Base-by-base conservation (phyloP, 2,888 invertebrate species). In the Dryobota labecula region DNA sequence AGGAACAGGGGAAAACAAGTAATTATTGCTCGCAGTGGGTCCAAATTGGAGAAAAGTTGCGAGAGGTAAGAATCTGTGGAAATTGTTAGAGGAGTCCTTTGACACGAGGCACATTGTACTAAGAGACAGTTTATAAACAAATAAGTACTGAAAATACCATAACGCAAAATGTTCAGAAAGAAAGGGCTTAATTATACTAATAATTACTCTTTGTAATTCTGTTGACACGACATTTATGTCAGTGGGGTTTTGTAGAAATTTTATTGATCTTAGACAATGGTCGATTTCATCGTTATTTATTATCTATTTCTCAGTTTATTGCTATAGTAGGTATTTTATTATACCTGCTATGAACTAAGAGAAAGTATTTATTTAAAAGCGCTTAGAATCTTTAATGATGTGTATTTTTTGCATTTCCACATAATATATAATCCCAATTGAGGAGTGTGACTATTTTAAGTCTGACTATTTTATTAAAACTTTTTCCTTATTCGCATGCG, bases 311-410 rank as follows among this genome's bases (percentile, higher is more conserved):
- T 3, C 36, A 20, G 71, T 57, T 70, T 64, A 71, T 67, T 68
- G 56, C 38, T 61, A 13, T 20, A 43, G n/a, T 36, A 8, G 8
- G 13, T 36, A 53, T 73, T 72, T 73, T 79, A 62, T 33, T 43
- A n/a, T n/a, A 65, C 57, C n/a, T 11, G 57, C 30, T n/a, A n/a
- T 56, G 20, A 61, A 67, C 30, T 8, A 27, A 64, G 82, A 76
- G 82, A 78, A 81, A 78, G 82, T 81, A n/a, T 49, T 79, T 45
- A 13, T 61, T n/a, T 36, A 36, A 47, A 51, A 27, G n/a, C 43
- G 8, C 33, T 41, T 13, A 51, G 3, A n/a, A 24, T 51, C 18
- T 30, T 7, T 33, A 67, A 41, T 33, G 13, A 41, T 27, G 45
- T 20, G 5, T 27, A n/a, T 58, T 70, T 70, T 51, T 2, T 36